Evolutionary conservation across 2,113 vertebrate genomes (phyloP).

Genomic region (Psittacus erithacus): DNA sequence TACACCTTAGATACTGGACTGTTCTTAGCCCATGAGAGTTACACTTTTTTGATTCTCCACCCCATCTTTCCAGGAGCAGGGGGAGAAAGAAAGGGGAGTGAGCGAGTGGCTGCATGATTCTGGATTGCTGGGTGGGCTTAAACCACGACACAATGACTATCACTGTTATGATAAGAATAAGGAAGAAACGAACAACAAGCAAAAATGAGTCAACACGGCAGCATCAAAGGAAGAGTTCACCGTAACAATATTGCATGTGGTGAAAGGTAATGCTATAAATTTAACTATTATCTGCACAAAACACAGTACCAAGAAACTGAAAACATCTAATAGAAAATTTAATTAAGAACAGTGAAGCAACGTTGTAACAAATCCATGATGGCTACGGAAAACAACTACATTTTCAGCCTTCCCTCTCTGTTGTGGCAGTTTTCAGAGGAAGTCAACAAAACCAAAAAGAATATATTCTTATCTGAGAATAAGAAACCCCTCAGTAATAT

Average conservation of each 20-base stretch:
- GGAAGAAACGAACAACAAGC: background rate
- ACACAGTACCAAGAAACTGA: background rate
- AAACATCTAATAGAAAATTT: background rate
- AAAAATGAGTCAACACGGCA: background rate
- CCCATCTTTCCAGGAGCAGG: too few relatives aligned
- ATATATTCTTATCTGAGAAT: background rate
- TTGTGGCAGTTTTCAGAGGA: background rate
- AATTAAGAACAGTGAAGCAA: background rate
- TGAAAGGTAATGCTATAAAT: background rate
- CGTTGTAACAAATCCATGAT: background rate
- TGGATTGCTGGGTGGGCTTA: too few relatives aligned
- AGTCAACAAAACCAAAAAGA: background rate
- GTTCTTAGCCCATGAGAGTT: too few relatives aligned
- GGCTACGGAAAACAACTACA: background rate
- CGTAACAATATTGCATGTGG: background rate
- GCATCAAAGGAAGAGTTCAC: background rate
- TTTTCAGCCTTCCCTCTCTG: background rate
- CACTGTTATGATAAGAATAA: background rate
- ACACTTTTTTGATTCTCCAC: too few relatives aligned
- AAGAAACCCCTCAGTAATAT: background rate
- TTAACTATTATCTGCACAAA: background rate
- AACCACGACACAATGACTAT: background rate
- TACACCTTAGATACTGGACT: too few relatives aligned
- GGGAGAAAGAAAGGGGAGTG: too few relatives aligned
- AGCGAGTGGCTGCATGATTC: too few relatives aligned